Evolutionary conservation across 2,113 vertebrate genomes (phyloP).

Genomic region (Halichoeres trimaculatus): DNA sequence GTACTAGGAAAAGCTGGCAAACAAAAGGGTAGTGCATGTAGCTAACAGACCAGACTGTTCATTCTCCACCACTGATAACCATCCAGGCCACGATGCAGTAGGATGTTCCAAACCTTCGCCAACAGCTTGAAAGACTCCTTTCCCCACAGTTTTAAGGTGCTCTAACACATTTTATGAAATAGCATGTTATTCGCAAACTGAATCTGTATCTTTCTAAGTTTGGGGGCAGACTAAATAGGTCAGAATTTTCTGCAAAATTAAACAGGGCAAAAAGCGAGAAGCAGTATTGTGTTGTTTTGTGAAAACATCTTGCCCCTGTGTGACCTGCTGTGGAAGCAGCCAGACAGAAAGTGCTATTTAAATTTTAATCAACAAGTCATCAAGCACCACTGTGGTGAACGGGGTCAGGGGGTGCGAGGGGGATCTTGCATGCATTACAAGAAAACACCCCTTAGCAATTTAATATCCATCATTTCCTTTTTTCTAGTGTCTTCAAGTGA

Average conservation of each 20-base stretch:
- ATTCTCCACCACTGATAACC: constrained; percentile 24
- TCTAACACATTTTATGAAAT: constrained; percentile 14
- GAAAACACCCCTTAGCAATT: constrained; percentile 18
- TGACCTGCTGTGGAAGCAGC: constrained; percentile 22
- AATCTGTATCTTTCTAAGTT: neutral
- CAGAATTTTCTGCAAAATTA: neutral
- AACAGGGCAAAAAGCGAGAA: neutral
- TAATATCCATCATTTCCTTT: neutral
- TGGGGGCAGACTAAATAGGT: neutral
- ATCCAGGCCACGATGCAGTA: constrained; percentile 13
- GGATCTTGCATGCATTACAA: constrained; percentile 10
- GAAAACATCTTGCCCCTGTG: constrained; percentile 14
- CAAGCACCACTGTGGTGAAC: constrained; percentile 25
- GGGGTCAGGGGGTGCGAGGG: constrained; percentile 8
- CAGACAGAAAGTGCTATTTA: constrained; percentile 50
- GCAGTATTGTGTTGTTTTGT: constrained; percentile 1
- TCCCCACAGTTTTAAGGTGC: neutral
- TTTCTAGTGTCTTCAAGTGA: neutral
- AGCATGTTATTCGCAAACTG: neutral
- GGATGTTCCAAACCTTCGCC: constrained; percentile 13
- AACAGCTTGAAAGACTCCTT: constrained; percentile 21
- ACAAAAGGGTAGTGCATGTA: constrained; percentile 59
- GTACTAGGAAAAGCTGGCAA: constrained; percentile 68
- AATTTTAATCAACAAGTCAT: constrained; percentile 61
- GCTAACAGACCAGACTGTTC: constrained; percentile 33